These are phyloP conservation scores for Pipistrellus nathusii DNA, from an alignment of 2,797 vertebrate species.

Conservation along the genomic window DNA sequence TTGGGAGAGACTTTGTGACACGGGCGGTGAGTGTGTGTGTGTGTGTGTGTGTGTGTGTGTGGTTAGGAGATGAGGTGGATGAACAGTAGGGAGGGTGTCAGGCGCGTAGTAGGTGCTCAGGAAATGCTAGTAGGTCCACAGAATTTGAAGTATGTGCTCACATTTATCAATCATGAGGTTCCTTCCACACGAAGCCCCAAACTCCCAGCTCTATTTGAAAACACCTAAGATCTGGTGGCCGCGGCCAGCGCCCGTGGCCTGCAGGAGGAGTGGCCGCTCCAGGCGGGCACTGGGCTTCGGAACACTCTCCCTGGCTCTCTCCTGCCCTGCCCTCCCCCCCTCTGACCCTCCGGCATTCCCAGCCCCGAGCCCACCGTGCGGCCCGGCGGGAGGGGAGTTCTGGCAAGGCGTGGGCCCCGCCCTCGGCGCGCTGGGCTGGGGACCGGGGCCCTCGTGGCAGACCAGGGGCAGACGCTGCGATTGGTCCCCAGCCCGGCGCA, in stretches of 20 bases:
- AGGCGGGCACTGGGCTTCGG: accelerated
- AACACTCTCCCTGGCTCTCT: accelerated
- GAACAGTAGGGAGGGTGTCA: accelerated
- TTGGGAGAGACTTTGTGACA: too few relatives aligned
- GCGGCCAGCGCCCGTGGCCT: accelerated
- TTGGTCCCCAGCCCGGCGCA: too few relatives aligned
- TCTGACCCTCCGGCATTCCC: background rate
- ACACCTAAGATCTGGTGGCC: accelerated
- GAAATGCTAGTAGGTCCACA: accelerated
- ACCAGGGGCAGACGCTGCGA: too few relatives aligned
- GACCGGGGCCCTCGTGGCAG: too few relatives aligned
- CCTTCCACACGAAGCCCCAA: accelerated
- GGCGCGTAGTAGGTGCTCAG: background rate
- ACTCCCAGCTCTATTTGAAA: background rate
- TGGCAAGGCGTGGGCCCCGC: accelerated
- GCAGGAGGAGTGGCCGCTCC: accelerated
- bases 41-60: too few relatives aligned
- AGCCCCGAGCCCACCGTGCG: accelerated
- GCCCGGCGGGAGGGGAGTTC: too few relatives aligned
- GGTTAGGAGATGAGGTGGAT: background rate
- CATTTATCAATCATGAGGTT: background rate
- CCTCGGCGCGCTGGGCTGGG: accelerated
- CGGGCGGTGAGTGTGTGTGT: too few relatives aligned
- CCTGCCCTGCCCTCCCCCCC: too few relatives aligned
- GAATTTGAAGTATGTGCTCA: background rate